These are phyloP conservation scores for Mechanitis messenoides DNA, from an alignment of 2,888 invertebrate species.

Conservation along the genomic window DNA sequence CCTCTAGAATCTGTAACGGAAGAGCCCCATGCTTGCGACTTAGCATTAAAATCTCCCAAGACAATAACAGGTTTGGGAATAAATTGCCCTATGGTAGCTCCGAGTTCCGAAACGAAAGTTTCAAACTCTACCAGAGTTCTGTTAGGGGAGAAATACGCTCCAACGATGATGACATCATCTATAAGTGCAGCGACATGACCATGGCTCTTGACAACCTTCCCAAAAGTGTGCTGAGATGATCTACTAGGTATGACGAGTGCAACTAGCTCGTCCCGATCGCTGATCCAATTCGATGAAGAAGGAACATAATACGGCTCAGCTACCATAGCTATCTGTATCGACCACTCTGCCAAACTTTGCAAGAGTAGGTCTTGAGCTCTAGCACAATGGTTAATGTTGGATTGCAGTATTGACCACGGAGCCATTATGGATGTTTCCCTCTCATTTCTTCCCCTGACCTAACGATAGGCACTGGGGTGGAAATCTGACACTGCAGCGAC, in stretches of 20 bases:
- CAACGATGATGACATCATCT: conserved; percentile 16
- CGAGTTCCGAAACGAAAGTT: conserved; percentile 15
- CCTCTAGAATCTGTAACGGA: conserved; percentile 23
- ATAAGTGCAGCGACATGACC: conserved; percentile 22
- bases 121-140: conserved; percentile 28
- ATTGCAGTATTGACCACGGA: conserved; percentile 17
- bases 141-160: conserved; percentile 31
- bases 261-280: conserved; percentile 8
- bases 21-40: conserved; percentile 26
- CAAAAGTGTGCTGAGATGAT: background rate
- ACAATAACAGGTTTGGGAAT: conserved; percentile 8
- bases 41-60: conserved; percentile 27
- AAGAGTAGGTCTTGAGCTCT: conserved; percentile 23
- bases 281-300: background rate
- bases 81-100: background rate
- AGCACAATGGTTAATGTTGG: conserved; percentile 27
- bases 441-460: conserved; percentile 7
- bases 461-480: background rate
- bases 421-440: conserved; percentile 9
- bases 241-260: background rate
- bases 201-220: conserved; percentile 1
- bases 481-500: too few species aligned
- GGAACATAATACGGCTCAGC: conserved; percentile 19
- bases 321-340: conserved; percentile 14
- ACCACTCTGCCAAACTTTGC: conserved; percentile 22